Evolutionary conservation across 2,888 invertebrate genomes (phyloP).

Genomic region (Galerucella calmariensis): DNA sequence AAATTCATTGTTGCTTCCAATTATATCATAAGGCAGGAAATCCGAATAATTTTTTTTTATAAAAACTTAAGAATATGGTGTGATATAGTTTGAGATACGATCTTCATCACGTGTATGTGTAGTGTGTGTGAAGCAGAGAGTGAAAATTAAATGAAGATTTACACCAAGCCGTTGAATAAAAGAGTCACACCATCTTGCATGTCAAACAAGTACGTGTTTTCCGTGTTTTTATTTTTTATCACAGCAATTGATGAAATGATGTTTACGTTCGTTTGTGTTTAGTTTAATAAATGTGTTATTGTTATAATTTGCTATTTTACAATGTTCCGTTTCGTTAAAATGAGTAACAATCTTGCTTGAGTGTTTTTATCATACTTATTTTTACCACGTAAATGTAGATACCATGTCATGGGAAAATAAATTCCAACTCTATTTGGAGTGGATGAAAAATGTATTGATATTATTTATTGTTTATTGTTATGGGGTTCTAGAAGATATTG

Average conservation of each 20-base stretch:
- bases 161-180: conserved; percentile 23
- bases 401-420: not conserved
- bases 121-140: conserved; percentile 37
- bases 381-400: not conserved
- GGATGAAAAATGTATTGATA: no score
- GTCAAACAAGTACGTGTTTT: conserved; percentile 39
- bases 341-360: not conserved
- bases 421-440: no score
- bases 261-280: conserved; percentile 28
- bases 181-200: conserved; percentile 40
- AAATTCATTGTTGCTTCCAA: not conserved
- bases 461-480: no score
- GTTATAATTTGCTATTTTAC: conserved; percentile 26
- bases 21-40: conserved; percentile 29
- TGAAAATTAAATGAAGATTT: conserved; percentile 43
- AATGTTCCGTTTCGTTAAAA: conserved; percentile 28
- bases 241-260: conserved; percentile 33
- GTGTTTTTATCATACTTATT: not conserved
- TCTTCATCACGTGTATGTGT: conserved; percentile 25
- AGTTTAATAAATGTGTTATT: conserved; percentile 30
- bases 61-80: conserved; percentile 27
- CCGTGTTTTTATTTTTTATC: conserved; percentile 28
- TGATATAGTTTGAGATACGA: conserved; percentile 30
- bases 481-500: no score
- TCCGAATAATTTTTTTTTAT: conserved; percentile 29